phyloP scores from a whole-genome alignment of 1,140 invertebrate species.

The Ctenoplectra terminalis region DNA sequence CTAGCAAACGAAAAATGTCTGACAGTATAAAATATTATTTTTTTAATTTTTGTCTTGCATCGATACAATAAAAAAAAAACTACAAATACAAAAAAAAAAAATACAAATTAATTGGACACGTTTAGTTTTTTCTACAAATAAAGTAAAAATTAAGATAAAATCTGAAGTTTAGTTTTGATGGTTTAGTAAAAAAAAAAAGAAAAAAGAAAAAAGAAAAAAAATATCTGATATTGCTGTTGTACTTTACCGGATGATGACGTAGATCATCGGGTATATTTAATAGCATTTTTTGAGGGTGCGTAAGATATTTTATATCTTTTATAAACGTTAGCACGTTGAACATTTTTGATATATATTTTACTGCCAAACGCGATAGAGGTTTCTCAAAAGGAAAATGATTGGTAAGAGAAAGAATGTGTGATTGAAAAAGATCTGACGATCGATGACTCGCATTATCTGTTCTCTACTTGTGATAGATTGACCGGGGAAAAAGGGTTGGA shows the following conservation, averaged over 20 bases:
- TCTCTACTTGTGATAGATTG: conserved; percentile 52
- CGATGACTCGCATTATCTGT: neutral
- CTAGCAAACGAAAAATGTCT: conserved; percentile 3
- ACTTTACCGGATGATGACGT: conserved; percentile 3
- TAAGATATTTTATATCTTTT: conserved; percentile 54
- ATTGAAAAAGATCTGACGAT: neutral
- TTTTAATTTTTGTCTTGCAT: conserved; percentile 5
- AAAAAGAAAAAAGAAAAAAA: neutral
- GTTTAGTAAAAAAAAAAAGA: neutral
- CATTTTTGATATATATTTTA: conserved; percentile 55
- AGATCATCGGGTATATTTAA: conserved; percentile 35
- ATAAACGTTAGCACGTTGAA: conserved; percentile 46
- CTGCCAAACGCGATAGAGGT: conserved; percentile 37
- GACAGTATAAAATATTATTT: conserved; percentile 28
- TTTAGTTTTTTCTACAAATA: conserved; percentile 36
- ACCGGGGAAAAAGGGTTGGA: neutral
- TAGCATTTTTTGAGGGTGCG: conserved; percentile 37
- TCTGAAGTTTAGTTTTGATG: conserved; percentile 29
- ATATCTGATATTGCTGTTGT: conserved; percentile 3
- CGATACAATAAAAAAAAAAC: neutral
- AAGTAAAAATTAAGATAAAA: neutral
- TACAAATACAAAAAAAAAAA: neutral
- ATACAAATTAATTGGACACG: neutral
- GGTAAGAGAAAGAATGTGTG: neutral
- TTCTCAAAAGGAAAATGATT: neutral